phyloP scores from a whole-genome alignment of 2,888 invertebrate genomes.

The Heliconius erato region DNA sequence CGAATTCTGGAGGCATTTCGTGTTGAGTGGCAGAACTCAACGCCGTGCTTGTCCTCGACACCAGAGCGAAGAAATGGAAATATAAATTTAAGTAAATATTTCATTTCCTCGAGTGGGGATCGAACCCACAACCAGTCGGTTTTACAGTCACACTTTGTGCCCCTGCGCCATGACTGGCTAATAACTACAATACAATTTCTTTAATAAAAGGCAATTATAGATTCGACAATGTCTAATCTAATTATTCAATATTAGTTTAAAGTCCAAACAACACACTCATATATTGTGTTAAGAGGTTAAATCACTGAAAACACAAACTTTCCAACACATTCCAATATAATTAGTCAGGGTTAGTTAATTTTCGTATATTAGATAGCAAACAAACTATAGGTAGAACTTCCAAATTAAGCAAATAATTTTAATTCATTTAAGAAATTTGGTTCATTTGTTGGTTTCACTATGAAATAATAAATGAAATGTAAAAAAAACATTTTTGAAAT shows the following conservation, averaged over 20 bases:
- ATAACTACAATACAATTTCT: too few species aligned
- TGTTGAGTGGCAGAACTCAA: too few species aligned
- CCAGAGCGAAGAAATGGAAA: too few species aligned
- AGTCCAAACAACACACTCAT: constrained; percentile 26
- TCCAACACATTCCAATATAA: constrained; percentile 55
- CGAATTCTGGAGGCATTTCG: too few species aligned
- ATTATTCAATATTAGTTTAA: constrained; percentile 21
- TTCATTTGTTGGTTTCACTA: not conserved
- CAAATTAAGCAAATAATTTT: not conserved
- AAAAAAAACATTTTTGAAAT: too few species aligned
- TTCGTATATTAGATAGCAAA: constrained; percentile 56
- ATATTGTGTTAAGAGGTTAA: constrained; percentile 40
- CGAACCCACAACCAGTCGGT: too few species aligned
- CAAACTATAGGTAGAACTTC: constrained; percentile 13
- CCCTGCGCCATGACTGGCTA: too few species aligned
- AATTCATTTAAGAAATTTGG: not conserved
- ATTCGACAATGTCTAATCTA: not conserved
- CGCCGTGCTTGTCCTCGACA: too few species aligned
- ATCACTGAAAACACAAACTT: constrained; percentile 36
- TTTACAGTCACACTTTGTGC: too few species aligned
- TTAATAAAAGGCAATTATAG: not conserved
- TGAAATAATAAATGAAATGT: too few species aligned
- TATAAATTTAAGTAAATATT: too few species aligned
- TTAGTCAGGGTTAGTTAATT: constrained; percentile 60
- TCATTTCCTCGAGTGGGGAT: too few species aligned